Base-by-base conservation (phyloP, 92 coral and sea anemone species). In the Desmophyllum pertusum region DNA sequence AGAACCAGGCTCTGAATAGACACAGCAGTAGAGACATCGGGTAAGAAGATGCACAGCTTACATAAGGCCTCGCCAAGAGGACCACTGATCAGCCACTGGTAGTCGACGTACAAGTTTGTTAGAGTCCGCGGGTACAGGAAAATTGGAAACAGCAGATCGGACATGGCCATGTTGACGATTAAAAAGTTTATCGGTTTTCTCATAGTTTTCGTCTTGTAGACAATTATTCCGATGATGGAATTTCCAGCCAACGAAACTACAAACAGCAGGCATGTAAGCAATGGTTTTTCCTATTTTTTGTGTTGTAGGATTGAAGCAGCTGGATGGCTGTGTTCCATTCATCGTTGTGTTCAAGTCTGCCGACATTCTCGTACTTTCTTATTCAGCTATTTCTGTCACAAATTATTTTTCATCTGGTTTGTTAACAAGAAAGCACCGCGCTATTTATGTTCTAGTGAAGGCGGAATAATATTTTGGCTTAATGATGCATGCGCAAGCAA, bases 121-220 rank as follows among this genome's bases (percentile, higher is more conserved):
- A 65, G 21, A 0, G 23, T 7, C 70, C 70, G 15, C 0, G 70
- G 41, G 10, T 11, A 33, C 21, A 5, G 40, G n/a, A 65, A 65
- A 31, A 65, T 17, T 23, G 70, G 40, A 65, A 31, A 65, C 70
- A 65, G 42, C 21, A 33, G 25, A 65, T 65, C 70, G 18, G 70
- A 65, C n/a, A 57, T 57, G 52, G 81, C 81, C 81, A 57, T 76
- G 51, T 57, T 57, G 0, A 55, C 81, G 50, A 55, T 76, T 43
- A n/a, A n/a, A 57, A 57, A 76, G 2, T 38, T 52, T 69, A 55
- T 39, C 5, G 81, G 46, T 38, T 76, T 76, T 41, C 81, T 57
- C 41, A 59, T 23, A 17, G 51, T 39, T 76, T 37, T 63, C 70
- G 53, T 57, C 35, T 76, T 57, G 38, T 59, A 76, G 55, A 77